A percentile compares a stretch with the other conserved stretches of the same genome.
These are phyloP conservation scores for Hypena proboscidalis DNA, from an alignment of 2,888 invertebrate genomes.

Conservation along the genomic window DNA sequence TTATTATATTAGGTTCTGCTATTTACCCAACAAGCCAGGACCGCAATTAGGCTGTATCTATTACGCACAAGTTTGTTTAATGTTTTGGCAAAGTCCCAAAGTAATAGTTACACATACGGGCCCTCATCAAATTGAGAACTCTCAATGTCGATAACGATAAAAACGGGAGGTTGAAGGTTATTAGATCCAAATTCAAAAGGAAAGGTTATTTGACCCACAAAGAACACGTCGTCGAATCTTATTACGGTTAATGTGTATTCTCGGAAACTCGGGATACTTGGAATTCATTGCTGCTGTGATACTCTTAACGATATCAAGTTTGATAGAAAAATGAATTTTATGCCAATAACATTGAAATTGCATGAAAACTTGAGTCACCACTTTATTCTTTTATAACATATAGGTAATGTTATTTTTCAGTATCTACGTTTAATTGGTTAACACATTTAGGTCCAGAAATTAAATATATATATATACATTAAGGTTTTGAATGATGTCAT, in stretches of 20 bases:
- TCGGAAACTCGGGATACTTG: slow-evolving; percentile 17
- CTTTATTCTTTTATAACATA: no score
- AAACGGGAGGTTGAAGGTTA: slow-evolving; percentile 30
- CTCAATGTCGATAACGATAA: slow-evolving; percentile 36
- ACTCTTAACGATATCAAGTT: background rate
- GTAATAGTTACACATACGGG: slow-evolving; percentile 23
- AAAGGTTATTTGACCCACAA: slow-evolving; percentile 33
- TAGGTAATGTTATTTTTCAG: no score
- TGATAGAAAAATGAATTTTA: background rate
- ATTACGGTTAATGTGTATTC: slow-evolving; percentile 30
- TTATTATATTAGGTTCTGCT: slow-evolving; percentile 16
- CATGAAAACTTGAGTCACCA: no score
- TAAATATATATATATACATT: no score
- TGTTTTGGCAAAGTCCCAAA: slow-evolving; percentile 21
- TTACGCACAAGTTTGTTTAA: slow-evolving; percentile 12
- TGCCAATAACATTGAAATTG: no score
- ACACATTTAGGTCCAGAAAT: no score
- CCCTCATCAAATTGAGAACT: slow-evolving; percentile 36
- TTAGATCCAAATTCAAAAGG: slow-evolving; percentile 33
- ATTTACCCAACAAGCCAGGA: slow-evolving; percentile 5
- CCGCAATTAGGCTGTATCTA: slow-evolving; percentile 12
- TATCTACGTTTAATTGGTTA: no score
- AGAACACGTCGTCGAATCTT: slow-evolving; percentile 29
- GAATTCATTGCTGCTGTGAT: slow-evolving; percentile 16
- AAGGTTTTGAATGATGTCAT: no score